phyloP scores from a whole-genome alignment of 2,113 vertebrate species.

The Ciconia boyciana region DNA sequence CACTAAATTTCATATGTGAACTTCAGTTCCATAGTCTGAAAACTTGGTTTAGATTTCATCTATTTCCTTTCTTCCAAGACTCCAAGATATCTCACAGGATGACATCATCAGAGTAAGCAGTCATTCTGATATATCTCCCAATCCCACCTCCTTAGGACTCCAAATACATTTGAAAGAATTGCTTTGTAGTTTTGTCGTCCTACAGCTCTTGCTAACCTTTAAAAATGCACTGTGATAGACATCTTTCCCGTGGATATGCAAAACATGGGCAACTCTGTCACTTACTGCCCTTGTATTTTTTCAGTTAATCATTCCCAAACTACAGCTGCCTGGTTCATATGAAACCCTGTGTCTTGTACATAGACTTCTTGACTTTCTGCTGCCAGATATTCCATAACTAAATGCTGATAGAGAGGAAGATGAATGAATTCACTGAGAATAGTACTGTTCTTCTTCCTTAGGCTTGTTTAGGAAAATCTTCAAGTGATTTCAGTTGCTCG shows the following conservation, averaged over 20 bases:
- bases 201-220: neutral
- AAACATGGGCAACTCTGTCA: neutral
- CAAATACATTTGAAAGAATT: neutral
- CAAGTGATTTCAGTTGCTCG: neutral
- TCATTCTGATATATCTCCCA: neutral
- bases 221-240: neutral
- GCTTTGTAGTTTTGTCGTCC: neutral
- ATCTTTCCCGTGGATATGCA: neutral
- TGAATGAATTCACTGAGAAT: neutral
- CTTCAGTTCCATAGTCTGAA: neutral
- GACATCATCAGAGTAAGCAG: neutral
- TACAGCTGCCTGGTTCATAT: neutral
- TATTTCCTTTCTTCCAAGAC: neutral
- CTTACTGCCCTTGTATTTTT: neutral
- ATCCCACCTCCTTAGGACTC: neutral
- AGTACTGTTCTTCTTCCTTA: neutral
- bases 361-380: neutral
- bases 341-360: neutral
- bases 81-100: neutral
- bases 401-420: neutral
- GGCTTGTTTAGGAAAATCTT: neutral
- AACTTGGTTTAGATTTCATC: neutral
- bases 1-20: neutral
- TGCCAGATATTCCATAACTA: neutral
- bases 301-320: neutral